A percentile compares a stretch with the other conserved stretches of the same genome.
Evolutionary conservation across 2,888 invertebrate species (phyloP).

Genomic region (Alitta virens): DNA sequence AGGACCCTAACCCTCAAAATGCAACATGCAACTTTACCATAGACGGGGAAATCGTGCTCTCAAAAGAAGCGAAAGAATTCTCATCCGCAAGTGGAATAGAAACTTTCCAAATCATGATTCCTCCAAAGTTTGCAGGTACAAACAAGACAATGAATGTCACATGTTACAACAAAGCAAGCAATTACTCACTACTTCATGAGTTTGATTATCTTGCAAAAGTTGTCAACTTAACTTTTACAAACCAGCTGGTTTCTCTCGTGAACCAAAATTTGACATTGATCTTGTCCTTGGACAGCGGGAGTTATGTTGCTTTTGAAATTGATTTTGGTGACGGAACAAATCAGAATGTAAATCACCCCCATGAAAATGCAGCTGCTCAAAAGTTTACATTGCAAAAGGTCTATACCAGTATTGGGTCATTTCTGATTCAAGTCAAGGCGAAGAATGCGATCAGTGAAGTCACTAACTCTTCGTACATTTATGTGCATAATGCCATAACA

Average conservation of each 20-base stretch:
- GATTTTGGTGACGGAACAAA: neutral
- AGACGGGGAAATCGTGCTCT: too few species aligned
- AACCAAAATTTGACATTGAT: neutral
- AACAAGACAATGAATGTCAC: neutral
- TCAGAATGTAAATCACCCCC: neutral
- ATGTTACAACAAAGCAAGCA: neutral
- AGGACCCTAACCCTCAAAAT: too few species aligned
- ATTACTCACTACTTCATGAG: neutral
- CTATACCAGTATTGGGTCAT: neutral
- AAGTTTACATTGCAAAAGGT: neutral
- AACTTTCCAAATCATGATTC: too few species aligned
- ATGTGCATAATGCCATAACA: neutral
- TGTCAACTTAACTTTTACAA: neutral
- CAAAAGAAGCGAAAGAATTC: too few species aligned
- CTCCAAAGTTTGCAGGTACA: too few species aligned
- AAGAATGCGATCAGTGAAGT: neutral
- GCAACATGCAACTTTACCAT: too few species aligned
- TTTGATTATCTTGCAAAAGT: neutral
- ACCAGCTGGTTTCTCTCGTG: neutral
- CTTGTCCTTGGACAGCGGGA: neutral
- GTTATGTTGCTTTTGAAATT: neutral
- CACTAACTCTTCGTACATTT: neutral
- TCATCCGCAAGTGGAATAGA: too few species aligned
- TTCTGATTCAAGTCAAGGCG: neutral
- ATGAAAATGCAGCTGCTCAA: neutral